Percentiles rank a stretch among this genome's conserved stretches.
Evolutionary conservation across 2,888 invertebrate genomes (phyloP).

Genomic region (Drosophila silvestris): DNA sequence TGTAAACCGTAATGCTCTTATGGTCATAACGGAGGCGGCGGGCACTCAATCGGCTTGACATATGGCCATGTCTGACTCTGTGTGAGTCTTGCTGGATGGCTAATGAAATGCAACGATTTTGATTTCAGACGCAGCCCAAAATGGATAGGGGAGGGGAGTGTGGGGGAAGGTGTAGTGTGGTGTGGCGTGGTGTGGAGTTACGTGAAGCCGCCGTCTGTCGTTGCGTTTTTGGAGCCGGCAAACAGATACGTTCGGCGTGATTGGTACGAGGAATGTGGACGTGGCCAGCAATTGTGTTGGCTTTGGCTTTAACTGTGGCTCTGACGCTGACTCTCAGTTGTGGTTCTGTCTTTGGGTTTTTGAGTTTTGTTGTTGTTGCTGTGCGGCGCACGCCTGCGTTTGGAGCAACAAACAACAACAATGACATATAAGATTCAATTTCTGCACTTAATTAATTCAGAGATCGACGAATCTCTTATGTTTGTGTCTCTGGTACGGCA

Average conservation of each 20-base stretch:
- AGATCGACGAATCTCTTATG: constrained; percentile 43
- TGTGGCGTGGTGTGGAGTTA: constrained; percentile 13
- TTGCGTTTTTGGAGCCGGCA: constrained; percentile 39
- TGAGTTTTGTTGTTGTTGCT: constrained; percentile 2
- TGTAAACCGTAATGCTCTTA: constrained; percentile 40
- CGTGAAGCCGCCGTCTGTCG: constrained; percentile 23
- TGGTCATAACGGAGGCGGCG: constrained; percentile 39
- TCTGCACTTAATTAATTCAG: constrained; percentile 58
- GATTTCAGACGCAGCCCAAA: constrained; percentile 36
- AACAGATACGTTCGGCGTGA: constrained; percentile 46
- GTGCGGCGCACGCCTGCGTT: constrained; percentile 46
- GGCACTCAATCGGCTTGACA: constrained; percentile 17
- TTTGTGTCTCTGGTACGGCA: constrained; percentile 28
- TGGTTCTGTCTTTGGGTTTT: constrained; percentile 11
- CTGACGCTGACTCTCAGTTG: not conserved
- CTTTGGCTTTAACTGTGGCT: constrained; percentile 27
- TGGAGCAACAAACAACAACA: constrained; percentile 25
- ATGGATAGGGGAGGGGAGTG: constrained; percentile 11
- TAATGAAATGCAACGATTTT: constrained; percentile 63
- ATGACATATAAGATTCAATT: constrained; percentile 58
- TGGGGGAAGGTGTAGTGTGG: not conserved
- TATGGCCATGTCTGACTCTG: constrained; percentile 20
- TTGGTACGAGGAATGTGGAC: constrained; percentile 56
- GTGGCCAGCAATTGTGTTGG: constrained; percentile 52
- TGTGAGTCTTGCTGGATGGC: constrained; percentile 29